phyloP scores from a whole-genome alignment of 2,113 vertebrate genomes.

The Tetrao urogallus region DNA sequence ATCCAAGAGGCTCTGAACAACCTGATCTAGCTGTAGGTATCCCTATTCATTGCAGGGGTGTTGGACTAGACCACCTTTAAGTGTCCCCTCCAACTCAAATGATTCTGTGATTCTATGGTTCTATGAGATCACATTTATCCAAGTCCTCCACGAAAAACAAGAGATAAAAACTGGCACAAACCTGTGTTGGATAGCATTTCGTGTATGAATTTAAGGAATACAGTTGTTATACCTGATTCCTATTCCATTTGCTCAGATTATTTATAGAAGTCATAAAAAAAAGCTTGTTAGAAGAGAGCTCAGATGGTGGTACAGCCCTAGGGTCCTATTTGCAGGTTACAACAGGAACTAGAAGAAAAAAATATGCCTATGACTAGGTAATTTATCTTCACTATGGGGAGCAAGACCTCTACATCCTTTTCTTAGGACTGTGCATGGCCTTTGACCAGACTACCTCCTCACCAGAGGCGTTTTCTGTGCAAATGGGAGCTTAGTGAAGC shows the following conservation, averaged over 20 bases:
- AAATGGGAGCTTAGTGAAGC: neutral
- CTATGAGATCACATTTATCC: neutral
- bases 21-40: too few species aligned
- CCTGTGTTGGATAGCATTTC: accelerated
- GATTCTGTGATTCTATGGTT: too few species aligned
- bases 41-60: too few species aligned
- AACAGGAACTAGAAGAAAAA: neutral
- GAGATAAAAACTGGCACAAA: neutral
- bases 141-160: neutral
- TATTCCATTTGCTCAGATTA: neutral
- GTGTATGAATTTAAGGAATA: neutral
- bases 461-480: neutral
- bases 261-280: neutral
- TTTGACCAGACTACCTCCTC: neutral
- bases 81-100: too few species aligned
- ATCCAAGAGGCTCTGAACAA: too few species aligned
- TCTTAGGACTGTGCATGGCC: neutral
- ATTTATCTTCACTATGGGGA: neutral
- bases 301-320: neutral
- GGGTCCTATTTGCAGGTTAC: neutral
- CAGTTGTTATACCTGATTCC: neutral
- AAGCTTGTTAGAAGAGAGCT: neutral
- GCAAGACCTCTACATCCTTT: neutral
- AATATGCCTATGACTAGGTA: neutral
- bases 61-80: too few species aligned